Evolutionary conservation across 2,888 invertebrate genomes (phyloP).

Genomic region (Agrochola lychnidis): DNA sequence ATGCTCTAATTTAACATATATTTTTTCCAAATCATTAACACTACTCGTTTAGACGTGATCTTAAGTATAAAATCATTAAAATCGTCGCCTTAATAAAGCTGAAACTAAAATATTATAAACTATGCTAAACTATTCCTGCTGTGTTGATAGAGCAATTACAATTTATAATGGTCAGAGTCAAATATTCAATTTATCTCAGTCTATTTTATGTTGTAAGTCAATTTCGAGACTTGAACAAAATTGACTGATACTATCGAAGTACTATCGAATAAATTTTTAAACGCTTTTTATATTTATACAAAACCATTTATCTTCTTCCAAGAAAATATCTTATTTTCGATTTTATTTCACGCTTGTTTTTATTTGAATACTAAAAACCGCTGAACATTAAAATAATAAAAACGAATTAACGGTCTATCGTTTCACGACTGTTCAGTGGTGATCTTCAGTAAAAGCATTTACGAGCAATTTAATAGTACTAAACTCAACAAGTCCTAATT

Average conservation of each 20-base stretch:
- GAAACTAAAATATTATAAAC: not conserved
- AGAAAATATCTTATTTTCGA: not conserved
- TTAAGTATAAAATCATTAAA: too few species aligned
- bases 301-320: not conserved
- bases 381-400: slow-evolving; percentile 14
- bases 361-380: slow-evolving; percentile 2
- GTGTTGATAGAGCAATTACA: slow-evolving; percentile 17
- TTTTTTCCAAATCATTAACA: too few species aligned
- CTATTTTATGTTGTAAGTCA: not conserved
- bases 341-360: slow-evolving; percentile 1
- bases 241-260: not conserved
- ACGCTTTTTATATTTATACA: not conserved
- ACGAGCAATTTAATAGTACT: slow-evolving; percentile 54
- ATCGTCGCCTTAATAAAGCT: not conserved
- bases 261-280: not conserved
- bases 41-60: too few species aligned
- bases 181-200: slow-evolving; percentile 24
- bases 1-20: too few species aligned
- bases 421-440: slow-evolving; percentile 22
- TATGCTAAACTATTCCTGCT: not conserved
- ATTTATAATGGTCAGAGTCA: not conserved
- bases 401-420: not conserved
- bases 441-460: slow-evolving; percentile 49
- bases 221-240: not conserved
- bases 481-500: slow-evolving; percentile 50